These are phyloP conservation scores for Tinea pellionella DNA, from an alignment of 2,888 invertebrate genomes.

Conservation along the genomic window DNA sequence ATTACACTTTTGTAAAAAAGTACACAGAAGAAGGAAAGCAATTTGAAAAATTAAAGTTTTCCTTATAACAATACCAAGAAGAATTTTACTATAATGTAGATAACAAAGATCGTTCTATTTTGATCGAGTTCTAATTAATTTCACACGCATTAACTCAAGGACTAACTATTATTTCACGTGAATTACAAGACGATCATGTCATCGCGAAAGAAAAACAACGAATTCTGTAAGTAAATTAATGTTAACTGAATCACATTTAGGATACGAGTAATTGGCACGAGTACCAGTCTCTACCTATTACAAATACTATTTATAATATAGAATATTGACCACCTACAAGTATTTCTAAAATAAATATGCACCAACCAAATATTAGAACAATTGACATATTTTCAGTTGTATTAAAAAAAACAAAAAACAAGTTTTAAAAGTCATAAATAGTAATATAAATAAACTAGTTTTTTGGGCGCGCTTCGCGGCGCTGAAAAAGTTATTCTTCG, in stretches of 20 bases:
- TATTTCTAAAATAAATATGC: too few species aligned
- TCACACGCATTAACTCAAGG: slow-evolving; percentile 6
- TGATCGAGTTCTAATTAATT: slow-evolving; percentile 5
- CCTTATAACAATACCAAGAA: neutral
- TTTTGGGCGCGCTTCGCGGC: too few species aligned
- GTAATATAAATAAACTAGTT: too few species aligned
- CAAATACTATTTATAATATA: neutral
- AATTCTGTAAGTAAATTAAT: slow-evolving; percentile 49
- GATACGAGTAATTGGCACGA: neutral
- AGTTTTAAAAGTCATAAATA: too few species aligned
- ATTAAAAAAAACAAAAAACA: too few species aligned
- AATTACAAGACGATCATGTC: slow-evolving; percentile 22
- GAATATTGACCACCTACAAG: neutral
- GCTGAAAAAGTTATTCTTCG: too few species aligned
- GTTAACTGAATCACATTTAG: neutral
- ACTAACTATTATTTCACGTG: neutral
- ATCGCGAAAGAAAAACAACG: slow-evolving; percentile 36
- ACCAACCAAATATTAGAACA: too few species aligned
- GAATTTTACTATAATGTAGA: neutral
- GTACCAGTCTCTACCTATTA: neutral
- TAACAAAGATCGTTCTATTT: neutral
- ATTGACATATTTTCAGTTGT: too few species aligned
- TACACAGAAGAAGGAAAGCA: neutral
- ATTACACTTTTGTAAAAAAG: neutral
- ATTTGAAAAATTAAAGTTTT: neutral